A percentile compares a stretch with the other conserved stretches of the same genome.
These are phyloP conservation scores for Cotesia chilonis DNA, from an alignment of 1,140 invertebrate species.

Conservation along the genomic window DNA sequence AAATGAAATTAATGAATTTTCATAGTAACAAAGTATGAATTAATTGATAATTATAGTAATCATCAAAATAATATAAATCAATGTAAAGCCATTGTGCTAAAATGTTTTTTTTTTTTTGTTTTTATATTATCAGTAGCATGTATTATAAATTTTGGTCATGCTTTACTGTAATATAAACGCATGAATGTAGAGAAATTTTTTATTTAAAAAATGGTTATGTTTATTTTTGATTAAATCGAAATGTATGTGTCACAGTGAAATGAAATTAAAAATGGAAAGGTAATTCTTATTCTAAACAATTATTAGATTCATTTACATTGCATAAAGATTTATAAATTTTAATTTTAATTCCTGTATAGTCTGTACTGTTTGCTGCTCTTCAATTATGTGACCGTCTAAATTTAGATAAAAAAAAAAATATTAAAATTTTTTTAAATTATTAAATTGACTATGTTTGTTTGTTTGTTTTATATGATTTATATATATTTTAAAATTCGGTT, in stretches of 20 bases:
- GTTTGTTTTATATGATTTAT: conserved; percentile 33
- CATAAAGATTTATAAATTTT: conserved; percentile 41
- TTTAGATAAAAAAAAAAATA: conserved; percentile 34
- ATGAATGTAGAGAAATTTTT: conserved; percentile 31
- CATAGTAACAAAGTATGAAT: no score
- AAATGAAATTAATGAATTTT: no score
- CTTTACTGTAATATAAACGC: conserved; percentile 17
- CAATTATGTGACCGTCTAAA: conserved; percentile 48
- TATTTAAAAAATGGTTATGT: conserved; percentile 31
- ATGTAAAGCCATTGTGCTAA: conserved; percentile 15
- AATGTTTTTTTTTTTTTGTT: conserved; percentile 25
- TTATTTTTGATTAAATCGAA: conserved; percentile 36
- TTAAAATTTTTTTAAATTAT: conserved; percentile 36
- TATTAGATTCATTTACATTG: conserved; percentile 36
- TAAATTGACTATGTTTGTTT: conserved; percentile 11
- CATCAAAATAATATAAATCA: neutral
- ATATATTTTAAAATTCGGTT: conserved; percentile 11
- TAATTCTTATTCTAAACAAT: conserved; percentile 24
- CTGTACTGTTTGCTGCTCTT: conserved; percentile 51
- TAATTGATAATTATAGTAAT: no score
- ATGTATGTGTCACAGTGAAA: conserved; percentile 42
- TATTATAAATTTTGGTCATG: conserved; percentile 24
- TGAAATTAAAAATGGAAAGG: conserved; percentile 34
- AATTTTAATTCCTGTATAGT: conserved; percentile 43
- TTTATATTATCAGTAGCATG: conserved; percentile 29